Evolutionary conservation across 2,888 invertebrate genomes (phyloP).

Genomic region (Liopterus haemorrhoidalis): DNA sequence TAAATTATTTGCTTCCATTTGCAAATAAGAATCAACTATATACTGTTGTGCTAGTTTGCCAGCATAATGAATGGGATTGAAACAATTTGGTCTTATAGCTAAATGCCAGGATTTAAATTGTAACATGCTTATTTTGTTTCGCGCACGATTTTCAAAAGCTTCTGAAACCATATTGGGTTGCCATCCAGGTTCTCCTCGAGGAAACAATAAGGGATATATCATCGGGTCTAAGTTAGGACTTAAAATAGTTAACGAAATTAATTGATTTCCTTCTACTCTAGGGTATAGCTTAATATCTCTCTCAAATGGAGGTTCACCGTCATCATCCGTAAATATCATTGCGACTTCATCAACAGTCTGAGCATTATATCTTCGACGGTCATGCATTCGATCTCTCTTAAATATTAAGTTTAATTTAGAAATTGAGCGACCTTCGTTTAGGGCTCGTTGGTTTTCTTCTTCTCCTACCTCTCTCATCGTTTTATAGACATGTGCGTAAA

Average conservation of each 20-base stretch:
- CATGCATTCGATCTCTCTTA: no score
- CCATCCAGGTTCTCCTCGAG: slow-evolving; percentile 19
- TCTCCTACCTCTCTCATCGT: no score
- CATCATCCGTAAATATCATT: neutral
- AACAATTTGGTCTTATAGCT: neutral
- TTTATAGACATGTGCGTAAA: no score
- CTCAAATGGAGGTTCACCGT: slow-evolving; percentile 2
- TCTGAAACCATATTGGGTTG: no score
- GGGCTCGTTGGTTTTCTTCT: no score
- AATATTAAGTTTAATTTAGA: no score
- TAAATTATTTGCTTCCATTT: slow-evolving; percentile 18
- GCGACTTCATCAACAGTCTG: slow-evolving; percentile 24
- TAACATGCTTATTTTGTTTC: no score
- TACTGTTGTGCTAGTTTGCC: slow-evolving; percentile 21
- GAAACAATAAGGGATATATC: slow-evolving; percentile 20
- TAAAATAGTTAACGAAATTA: slow-evolving; percentile 7
- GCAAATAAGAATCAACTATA: slow-evolving; percentile 11
- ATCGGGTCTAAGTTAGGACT: slow-evolving; percentile 13
- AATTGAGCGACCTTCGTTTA: no score
- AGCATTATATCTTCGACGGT: slow-evolving; percentile 25
- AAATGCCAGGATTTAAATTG: slow-evolving; percentile 4
- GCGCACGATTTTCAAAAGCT: no score
- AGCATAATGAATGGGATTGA: slow-evolving; percentile 3
- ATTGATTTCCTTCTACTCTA: neutral
- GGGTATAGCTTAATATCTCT: neutral